A percentile compares a stretch with the other conserved stretches of the same genome.
These are phyloP conservation scores for Squalus acanthias DNA, from an alignment of 2,797 vertebrate genomes.

Conservation along the genomic window DNA sequence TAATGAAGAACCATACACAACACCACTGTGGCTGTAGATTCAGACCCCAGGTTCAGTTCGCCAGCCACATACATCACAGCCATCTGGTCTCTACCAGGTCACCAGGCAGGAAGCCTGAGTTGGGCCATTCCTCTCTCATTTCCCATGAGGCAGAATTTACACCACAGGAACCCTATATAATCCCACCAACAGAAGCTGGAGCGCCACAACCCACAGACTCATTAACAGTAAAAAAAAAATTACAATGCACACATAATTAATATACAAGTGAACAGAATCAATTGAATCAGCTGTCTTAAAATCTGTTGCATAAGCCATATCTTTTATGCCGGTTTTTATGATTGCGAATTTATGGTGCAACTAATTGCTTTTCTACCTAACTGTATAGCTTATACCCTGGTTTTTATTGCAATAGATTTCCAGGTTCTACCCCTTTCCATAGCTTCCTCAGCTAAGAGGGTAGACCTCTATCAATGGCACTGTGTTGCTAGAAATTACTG, in stretches of 20 bases:
- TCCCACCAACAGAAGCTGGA: neutral
- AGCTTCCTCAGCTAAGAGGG: neutral
- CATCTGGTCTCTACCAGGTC: neutral
- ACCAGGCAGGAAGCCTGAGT: neutral
- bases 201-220: too few relatives aligned
- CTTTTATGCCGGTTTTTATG: neutral
- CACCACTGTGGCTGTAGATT: neutral
- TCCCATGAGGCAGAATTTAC: neutral
- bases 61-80: neutral
- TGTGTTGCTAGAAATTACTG: neutral
- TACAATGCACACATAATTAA: neutral
- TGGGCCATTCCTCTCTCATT: neutral
- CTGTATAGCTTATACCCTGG: neutral
- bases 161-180: neutral
- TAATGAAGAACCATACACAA: neutral
- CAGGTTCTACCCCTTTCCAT: neutral
- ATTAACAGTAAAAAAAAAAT: neutral
- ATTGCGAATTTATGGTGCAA: neutral
- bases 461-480: neutral
- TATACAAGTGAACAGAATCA: neutral
- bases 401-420: neutral
- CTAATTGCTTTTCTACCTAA: neutral
- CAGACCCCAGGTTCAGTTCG: neutral
- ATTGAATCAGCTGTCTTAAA: neutral
- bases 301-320: neutral